phyloP scores from a whole-genome alignment of 2,888 invertebrate species.

The Lasioglossum calceatum region DNA sequence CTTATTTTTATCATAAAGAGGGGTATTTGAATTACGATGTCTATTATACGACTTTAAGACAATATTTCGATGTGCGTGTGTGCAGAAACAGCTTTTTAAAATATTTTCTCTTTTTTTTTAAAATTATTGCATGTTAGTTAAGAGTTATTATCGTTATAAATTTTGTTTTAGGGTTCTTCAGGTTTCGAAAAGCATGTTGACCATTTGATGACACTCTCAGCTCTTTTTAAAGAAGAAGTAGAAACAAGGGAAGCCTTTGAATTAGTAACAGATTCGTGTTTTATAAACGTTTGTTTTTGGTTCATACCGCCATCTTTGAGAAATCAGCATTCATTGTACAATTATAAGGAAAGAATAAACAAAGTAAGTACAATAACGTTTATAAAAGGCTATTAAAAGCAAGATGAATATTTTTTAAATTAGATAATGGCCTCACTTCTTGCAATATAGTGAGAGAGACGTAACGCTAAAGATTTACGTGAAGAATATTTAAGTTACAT shows the following conservation, averaged over 20 bases:
- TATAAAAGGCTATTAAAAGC: neutral
- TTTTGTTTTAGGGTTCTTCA: conserved; percentile 82
- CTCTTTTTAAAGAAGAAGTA: conserved; percentile 84
- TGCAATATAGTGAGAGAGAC: neutral
- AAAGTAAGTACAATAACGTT: conserved; percentile 78
- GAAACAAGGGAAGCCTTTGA: conserved; percentile 82
- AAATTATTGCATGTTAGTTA: neutral
- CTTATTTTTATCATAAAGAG: neutral
- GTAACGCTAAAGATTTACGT: neutral
- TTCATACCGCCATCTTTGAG: conserved; percentile 86
- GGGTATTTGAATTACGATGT: neutral
- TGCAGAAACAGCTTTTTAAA: neutral
- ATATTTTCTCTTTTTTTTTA: neutral
- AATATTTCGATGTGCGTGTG: neutral
- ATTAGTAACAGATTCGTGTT: conserved; percentile 86
- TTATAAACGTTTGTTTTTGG: conserved; percentile 91
- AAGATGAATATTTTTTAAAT: neutral
- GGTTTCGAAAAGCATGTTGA: conserved; percentile 86
- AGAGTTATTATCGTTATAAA: neutral
- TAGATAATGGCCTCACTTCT: neutral
- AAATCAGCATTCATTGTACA: conserved; percentile 69
- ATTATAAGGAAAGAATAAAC: conserved; percentile 82
- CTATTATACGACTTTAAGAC: neutral
- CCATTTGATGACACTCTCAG: conserved; percentile 84
- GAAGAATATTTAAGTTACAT: neutral